Percentiles rank a stretch among this genome's conserved stretches.
phyloP scores from a whole-genome alignment of 2,797 vertebrate genomes.

The Loris lydekkerianus region DNA sequence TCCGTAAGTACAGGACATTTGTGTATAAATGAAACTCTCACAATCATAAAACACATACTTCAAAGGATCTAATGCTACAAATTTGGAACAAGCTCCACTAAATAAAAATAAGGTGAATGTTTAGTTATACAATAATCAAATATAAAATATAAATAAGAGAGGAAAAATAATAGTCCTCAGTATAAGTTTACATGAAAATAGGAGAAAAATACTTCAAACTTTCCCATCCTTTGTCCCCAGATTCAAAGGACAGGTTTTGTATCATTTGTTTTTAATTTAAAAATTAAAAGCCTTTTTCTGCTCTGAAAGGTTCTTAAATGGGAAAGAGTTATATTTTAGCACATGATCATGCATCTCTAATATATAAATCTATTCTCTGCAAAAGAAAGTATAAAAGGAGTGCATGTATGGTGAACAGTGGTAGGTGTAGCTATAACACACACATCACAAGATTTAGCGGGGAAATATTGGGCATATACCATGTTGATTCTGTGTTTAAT shows the following conservation, averaged over 20 bases:
- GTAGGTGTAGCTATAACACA: background rate
- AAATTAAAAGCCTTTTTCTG: background rate
- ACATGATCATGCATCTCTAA: background rate
- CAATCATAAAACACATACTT: background rate
- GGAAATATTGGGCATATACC: background rate
- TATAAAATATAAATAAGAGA: background rate
- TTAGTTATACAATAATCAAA: background rate
- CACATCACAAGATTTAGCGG: fast-evolving
- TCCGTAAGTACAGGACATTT: background rate
- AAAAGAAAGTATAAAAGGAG: background rate
- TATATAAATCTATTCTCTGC: background rate
- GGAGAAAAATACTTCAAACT: background rate
- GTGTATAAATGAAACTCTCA: background rate
- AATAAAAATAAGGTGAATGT: background rate
- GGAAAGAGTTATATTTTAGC: background rate
- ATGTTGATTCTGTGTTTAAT: background rate
- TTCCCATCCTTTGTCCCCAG: background rate
- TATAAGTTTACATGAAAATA: background rate
- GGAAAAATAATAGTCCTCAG: background rate
- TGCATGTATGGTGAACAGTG: background rate
- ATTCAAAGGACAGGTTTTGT: background rate
- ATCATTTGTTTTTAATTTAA: background rate
- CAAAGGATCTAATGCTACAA: background rate
- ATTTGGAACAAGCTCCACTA: background rate
- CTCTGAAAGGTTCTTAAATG: background rate